These are phyloP conservation scores for Danio choprae DNA, from an alignment of 2,797 vertebrate species.

Conservation along the genomic window DNA sequence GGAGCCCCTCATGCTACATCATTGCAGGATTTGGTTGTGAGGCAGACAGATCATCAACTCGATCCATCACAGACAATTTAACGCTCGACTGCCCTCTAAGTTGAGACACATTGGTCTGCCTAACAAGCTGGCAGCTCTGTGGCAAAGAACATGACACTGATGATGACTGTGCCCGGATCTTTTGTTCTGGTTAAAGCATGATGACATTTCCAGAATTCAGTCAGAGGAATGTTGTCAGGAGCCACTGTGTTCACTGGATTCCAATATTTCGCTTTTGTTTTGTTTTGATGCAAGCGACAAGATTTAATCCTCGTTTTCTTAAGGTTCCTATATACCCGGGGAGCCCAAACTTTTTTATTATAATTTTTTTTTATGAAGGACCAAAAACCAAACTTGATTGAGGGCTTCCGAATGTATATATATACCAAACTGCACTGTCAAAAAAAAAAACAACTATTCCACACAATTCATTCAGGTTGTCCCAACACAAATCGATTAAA, in stretches of 20 bases:
- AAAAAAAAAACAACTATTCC: too few species aligned
- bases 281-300: neutral
- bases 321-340: neutral
- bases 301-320: neutral
- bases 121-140: conserved; percentile 55
- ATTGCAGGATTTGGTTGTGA: conserved; percentile 14
- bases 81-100: conserved; percentile 61
- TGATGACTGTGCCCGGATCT: conserved; percentile 28
- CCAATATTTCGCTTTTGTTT: neutral
- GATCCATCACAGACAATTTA: conserved; percentile 69
- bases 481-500: too few species aligned
- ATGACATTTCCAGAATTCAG: conserved; percentile 25
- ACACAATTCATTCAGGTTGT: too few species aligned
- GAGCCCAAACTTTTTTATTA: too few species aligned
- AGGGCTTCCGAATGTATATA: too few species aligned
- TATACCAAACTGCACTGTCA: too few species aligned
- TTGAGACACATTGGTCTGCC: conserved; percentile 66
- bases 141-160: conserved; percentile 53
- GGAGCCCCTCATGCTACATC: neutral
- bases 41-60: conserved; percentile 61
- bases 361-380: too few species aligned
- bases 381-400: too few species aligned
- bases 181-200: conserved; percentile 21
- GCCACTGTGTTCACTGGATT: neutral
- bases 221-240: conserved; percentile 24